Base-by-base conservation (phyloP, 2,888 invertebrate species). In the Cryptocephalus moraei region DNA sequence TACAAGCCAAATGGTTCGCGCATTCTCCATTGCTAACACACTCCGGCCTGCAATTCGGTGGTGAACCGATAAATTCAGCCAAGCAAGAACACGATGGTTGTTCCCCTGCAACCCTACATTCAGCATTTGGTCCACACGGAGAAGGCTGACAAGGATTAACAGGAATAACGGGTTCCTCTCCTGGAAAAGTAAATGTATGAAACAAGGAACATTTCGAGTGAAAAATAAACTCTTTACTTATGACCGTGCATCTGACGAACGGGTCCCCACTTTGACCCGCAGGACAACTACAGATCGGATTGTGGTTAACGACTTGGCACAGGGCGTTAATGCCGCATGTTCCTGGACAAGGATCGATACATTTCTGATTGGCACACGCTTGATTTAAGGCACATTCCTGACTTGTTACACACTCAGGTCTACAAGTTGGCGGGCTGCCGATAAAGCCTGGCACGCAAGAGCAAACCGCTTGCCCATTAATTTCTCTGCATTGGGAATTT, bases 21-120 rank as follows among this genome's bases (percentile, higher is more conserved):
- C 84, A 84, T 65, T 83, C 82, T 32, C 76, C 73, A 61, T 88
- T 85, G 46, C 78, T 75, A 9, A 80, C 76, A 63, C 88, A 88
- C 67, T 88, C 86, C 0, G 86, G 86, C 52, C 81, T 75, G 63
- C 89, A 90, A 53, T 79, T 79, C 4, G 87, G 86, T 32, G 90
- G 86, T 11, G 76, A 75, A 32, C 83, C 83, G 43, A 77, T 73
- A 66, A 80, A 87, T 53, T 78, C 79, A 43, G 75, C 72, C 31
- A 81, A 70, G 59, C 90, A 90, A 4, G 85, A 83, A 62, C 90
- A 90, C 4, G 84, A 80, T 1, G 86, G 84, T 39, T 79, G 72
- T 36, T 79, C 81, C 39, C 79, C 80, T n/a, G 76, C 70, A 53
- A 79, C 77, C 63, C 79, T 79, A 61, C 88, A 89, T 61, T 67